Evolutionary conservation across 2,888 invertebrate species (phyloP).

Genomic region (Trissonchulus sp.): DNA sequence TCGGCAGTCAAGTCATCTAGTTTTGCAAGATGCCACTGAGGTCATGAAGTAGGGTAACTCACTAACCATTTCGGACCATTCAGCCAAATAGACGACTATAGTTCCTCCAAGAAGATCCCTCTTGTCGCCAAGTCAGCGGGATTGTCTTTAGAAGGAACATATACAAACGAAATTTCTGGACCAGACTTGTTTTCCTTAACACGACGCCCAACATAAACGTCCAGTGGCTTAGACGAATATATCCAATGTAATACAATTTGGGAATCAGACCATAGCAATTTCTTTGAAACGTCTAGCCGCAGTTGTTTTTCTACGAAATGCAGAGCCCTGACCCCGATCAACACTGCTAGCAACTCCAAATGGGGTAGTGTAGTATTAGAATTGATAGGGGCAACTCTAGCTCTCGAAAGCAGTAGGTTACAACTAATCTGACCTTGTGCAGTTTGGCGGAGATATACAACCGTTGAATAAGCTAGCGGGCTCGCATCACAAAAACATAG

Average conservation of each 20-base stretch:
- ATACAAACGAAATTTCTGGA: neutral
- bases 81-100: neutral
- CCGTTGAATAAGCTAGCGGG: neutral
- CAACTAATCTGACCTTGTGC: neutral
- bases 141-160: neutral
- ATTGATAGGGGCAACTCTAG: slow-evolving; percentile 3
- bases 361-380: no score
- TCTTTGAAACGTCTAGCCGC: no score
- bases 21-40: no score
- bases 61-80: slow-evolving; percentile 5
- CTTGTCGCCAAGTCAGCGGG: neutral
- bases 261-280: neutral
- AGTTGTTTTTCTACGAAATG: no score
- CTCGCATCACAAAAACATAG: no score
- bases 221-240: neutral
- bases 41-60: no score
- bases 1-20: no score
- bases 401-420: neutral
- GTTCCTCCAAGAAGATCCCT: neutral
- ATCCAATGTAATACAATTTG: slow-evolving; percentile 7
- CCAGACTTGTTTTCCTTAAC: neutral
- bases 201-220: neutral
- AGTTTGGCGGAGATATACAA: slow-evolving; percentile 1
- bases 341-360: no score
- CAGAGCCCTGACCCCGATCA: no score